These are phyloP conservation scores for Halocynthia roretzi DNA, from an alignment of 23 tunicate genomes.

Conservation along the genomic window DNA sequence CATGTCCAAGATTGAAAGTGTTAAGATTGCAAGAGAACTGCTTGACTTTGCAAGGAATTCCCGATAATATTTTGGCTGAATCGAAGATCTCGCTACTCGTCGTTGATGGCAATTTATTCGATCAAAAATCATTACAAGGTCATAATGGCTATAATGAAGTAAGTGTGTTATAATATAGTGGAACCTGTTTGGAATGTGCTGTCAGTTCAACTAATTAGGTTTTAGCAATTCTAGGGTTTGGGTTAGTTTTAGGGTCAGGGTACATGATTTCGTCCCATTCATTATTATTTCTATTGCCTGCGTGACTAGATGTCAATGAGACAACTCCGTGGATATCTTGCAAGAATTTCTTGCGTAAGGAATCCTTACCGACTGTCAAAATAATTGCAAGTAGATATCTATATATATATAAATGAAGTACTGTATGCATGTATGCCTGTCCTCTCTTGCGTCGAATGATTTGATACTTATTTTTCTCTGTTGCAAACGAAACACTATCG, in stretches of 20 bases:
- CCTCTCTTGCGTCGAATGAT: no score
- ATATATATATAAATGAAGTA: no score
- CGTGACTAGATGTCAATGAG: no score
- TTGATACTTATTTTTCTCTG: no score
- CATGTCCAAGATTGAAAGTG: slow-evolving; percentile 76
- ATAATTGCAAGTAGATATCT: no score
- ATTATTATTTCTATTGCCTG: no score
- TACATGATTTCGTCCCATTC: neutral
- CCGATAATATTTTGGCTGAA: slow-evolving; percentile 39
- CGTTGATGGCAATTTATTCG: slow-evolving; percentile 67
- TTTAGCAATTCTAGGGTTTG: neutral
- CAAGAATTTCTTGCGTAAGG: no score
- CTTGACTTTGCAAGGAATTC: slow-evolving; percentile 33
- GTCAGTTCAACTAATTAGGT: neutral
- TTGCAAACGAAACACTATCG: no score
- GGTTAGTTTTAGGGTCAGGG: neutral
- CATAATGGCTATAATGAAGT: slow-evolving; percentile 61
- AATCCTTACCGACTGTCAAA: no score
- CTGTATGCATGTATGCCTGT: no score
- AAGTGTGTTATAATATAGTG: neutral
- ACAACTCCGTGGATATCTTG: no score
- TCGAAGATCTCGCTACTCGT: slow-evolving; percentile 50
- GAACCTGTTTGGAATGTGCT: no score
- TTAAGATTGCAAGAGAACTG: slow-evolving; percentile 78
- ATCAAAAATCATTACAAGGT: slow-evolving; percentile 57